These are phyloP conservation scores for Coregonus clupeaformis DNA, from an alignment of 2,113 vertebrate species.

Conservation along the genomic window DNA sequence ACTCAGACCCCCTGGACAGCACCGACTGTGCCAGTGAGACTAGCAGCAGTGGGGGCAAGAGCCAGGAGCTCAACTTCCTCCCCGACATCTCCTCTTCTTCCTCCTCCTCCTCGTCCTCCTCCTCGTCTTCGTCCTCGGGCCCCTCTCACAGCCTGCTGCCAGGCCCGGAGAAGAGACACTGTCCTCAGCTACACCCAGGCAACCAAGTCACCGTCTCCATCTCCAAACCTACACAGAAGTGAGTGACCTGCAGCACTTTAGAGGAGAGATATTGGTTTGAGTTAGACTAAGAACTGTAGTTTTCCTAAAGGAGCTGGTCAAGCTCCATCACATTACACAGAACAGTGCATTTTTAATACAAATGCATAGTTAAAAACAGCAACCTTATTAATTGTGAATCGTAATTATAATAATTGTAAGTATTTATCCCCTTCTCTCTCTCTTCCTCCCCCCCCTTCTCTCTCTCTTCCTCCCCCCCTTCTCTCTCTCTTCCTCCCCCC, in stretches of 20 bases:
- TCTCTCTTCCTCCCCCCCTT: not conserved
- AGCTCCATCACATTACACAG: too few relatives aligned
- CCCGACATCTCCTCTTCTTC: conserved; percentile 84
- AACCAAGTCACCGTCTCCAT: conserved; percentile 85
- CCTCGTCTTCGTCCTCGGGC: conserved; percentile 77
- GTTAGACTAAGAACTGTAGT: too few relatives aligned
- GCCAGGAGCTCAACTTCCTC: conserved; percentile 86
- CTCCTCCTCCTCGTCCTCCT: conserved; percentile 71
- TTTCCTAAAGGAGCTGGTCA: too few relatives aligned
- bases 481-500: conserved; percentile 6
- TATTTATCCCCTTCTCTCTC: conserved; percentile 3
- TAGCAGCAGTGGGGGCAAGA: conserved; percentile 90
- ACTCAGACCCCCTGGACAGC: conserved; percentile 94
- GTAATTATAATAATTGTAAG: too few relatives aligned
- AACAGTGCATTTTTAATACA: too few relatives aligned
- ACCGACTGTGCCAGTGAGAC: conserved; percentile 96
- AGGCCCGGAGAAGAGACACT: conserved; percentile 80
- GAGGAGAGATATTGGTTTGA: too few relatives aligned
- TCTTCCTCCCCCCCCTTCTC: conserved; percentile 1
- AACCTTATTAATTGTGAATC: too few relatives aligned
- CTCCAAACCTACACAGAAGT: conserved; percentile 84
- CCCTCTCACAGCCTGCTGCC: conserved; percentile 65
- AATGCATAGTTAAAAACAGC: too few relatives aligned
- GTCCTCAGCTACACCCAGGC: conserved; percentile 74
- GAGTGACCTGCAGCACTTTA: conserved; percentile 36